phyloP scores from a whole-genome alignment of 2,888 invertebrate genomes.

The Tenthredo distinguenda region DNA sequence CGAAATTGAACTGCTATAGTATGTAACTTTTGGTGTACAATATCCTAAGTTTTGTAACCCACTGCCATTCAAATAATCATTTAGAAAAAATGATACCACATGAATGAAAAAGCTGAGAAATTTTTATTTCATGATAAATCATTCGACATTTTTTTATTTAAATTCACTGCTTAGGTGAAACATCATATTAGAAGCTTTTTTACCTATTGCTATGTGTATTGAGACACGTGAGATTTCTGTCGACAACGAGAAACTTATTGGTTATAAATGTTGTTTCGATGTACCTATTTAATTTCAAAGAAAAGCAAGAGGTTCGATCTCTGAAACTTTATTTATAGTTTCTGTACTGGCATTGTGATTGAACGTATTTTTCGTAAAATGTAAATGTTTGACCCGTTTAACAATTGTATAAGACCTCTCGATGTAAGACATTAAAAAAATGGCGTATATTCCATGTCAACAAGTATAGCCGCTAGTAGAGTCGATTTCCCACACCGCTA shows the following conservation, averaged over 20 bases:
- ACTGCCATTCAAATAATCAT: constrained; percentile 6
- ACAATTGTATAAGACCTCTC: not conserved
- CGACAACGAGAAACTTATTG: not conserved
- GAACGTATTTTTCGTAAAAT: not conserved
- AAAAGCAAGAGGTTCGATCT: not conserved
- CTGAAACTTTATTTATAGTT: not conserved
- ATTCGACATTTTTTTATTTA: not conserved
- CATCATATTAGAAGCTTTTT: not conserved
- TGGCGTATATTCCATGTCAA: not conserved
- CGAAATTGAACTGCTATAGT: not conserved
- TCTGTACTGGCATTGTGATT: constrained; percentile 3
- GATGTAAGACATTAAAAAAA: not conserved
- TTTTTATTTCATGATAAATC: not conserved
- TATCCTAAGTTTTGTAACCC: not conserved
- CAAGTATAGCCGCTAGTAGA: not conserved
- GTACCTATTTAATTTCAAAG: not conserved
- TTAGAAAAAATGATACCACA: not conserved
- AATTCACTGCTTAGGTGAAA: not conserved
- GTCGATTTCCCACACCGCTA: not conserved
- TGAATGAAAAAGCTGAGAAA: not conserved
- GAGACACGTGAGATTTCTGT: not conserved
- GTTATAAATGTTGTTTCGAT: constrained; percentile 13
- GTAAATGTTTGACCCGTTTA: constrained; percentile 5
- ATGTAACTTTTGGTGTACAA: not conserved
- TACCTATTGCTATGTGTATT: not conserved